Conservation (phyloP, 2,797 vertebrate genomes). For the Chelmon rostratus region DNA sequence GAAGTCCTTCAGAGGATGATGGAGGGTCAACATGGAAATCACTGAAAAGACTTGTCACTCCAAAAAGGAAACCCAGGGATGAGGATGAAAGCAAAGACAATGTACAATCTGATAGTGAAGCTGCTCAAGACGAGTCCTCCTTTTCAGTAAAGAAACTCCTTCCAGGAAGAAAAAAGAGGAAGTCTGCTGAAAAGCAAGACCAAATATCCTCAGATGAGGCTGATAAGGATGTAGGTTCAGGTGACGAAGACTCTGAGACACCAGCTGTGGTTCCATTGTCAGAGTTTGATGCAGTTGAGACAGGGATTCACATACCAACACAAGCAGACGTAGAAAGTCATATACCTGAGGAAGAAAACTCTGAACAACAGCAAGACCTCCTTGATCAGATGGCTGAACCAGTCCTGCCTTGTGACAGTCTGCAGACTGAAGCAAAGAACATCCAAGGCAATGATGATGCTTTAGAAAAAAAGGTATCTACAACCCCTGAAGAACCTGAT, state of each 20-base stretch:
- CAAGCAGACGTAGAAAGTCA: slow-evolving; percentile 57
- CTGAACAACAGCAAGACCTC: slow-evolving; percentile 41
- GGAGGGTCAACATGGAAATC: slow-evolving; percentile 94
- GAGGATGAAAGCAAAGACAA: slow-evolving; percentile 87
- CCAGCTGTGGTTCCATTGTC: slow-evolving; percentile 94
- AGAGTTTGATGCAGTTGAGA: slow-evolving; percentile 90
- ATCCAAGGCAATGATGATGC: slow-evolving; percentile 57
- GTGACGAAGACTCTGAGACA: slow-evolving; percentile 91
- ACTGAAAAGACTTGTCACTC: slow-evolving; percentile 93
- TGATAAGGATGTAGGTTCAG: slow-evolving; percentile 77
- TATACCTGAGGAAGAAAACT: slow-evolving; percentile 45
- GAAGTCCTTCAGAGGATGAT: slow-evolving; percentile 88
- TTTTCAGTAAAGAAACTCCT: slow-evolving; percentile 93
- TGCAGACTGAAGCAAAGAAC: slow-evolving; percentile 41
- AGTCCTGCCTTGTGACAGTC: slow-evolving; percentile 11
- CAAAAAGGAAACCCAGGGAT: slow-evolving; percentile 89
- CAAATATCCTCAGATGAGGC: slow-evolving; percentile 82
- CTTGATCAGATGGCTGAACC: slow-evolving; percentile 36
- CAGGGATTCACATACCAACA: slow-evolving; percentile 76
- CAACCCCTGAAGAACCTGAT: slow-evolving; percentile 76
- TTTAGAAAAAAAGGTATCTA: slow-evolving; percentile 68
- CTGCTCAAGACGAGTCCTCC: slow-evolving; percentile 88
- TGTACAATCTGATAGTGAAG: slow-evolving; percentile 86
- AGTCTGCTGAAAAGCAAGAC: slow-evolving; percentile 86
- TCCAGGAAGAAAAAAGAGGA: slow-evolving; percentile 90